These are phyloP conservation scores for Pelagia noctiluca DNA, from an alignment of 30 jellyfish, hydroid and myxozoan species.

Conservation along the genomic window DNA sequence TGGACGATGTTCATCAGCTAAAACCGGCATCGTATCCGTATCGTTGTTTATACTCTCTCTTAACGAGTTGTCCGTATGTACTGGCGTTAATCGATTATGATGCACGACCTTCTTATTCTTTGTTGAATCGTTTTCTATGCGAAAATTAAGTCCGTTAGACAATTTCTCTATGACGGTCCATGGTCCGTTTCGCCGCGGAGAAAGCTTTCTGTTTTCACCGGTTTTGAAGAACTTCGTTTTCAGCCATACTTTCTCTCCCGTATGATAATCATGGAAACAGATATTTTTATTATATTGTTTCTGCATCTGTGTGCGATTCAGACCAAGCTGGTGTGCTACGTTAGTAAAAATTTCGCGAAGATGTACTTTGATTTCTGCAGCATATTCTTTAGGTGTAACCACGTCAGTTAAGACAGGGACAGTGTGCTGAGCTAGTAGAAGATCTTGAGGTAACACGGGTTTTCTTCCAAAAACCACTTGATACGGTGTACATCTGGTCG, in stretches of 20 bases:
- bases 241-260: slow-evolving; percentile 34
- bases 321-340: not conserved
- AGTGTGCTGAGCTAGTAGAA: not conserved
- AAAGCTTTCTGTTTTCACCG: slow-evolving; percentile 7
- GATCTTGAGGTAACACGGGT: slow-evolving; percentile 9
- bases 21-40: no score
- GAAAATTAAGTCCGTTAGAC: slow-evolving; percentile 14
- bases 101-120: slow-evolving; percentile 12
- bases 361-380: not conserved
- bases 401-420: slow-evolving; percentile 1
- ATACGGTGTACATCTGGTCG: slow-evolving; percentile 13
- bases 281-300: slow-evolving; percentile 26
- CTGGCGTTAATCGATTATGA: no score
- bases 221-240: slow-evolving; percentile 14
- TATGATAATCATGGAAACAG: slow-evolving; percentile 14
- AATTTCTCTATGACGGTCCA: slow-evolving; percentile 18
- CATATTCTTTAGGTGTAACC: slow-evolving; percentile 2
- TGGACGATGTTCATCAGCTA: no score
- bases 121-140: slow-evolving; percentile 1
- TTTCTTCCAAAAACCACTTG: slow-evolving; percentile 34
- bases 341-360: not conserved
- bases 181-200: slow-evolving; percentile 53
- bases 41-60: no score
- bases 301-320: slow-evolving; percentile 6
- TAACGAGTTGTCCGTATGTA: no score